Evolutionary conservation across 2,888 invertebrate species (phyloP).

Genomic region (Gerris lacustris): DNA sequence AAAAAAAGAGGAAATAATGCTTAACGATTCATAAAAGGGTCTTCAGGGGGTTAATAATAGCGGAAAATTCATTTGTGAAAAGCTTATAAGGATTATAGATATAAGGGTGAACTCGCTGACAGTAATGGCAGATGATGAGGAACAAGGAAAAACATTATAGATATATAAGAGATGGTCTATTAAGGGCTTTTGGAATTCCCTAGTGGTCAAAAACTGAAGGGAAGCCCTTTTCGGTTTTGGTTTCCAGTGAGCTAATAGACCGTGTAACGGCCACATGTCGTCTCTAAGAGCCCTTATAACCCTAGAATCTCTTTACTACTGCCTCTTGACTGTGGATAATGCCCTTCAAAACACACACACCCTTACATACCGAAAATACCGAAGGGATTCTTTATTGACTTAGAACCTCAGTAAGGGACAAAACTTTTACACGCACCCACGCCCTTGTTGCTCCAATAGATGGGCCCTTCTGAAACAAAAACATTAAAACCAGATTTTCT

Average conservation of each 20-base stretch:
- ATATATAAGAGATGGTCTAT: neutral
- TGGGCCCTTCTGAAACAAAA: no score
- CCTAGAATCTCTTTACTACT: neutral
- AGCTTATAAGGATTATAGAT: no score
- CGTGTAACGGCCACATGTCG: conserved; percentile 5
- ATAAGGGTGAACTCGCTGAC: neutral
- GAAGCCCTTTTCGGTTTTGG: neutral
- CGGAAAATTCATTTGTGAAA: neutral
- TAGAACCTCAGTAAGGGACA: no score
- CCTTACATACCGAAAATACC: no score
- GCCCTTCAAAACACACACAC: no score
- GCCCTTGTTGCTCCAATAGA: no score
- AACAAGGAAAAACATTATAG: neutral
- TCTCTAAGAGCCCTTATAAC: neutral
- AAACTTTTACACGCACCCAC: no score
- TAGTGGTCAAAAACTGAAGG: neutral
- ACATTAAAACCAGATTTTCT: no score
- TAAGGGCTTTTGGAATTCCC: neutral
- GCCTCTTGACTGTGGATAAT: neutral
- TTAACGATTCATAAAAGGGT: no score
- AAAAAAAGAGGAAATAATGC: no score
- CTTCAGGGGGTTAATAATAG: neutral
- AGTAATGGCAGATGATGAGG: neutral
- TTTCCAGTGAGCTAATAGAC: neutral
- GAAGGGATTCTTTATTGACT: no score